These are phyloP conservation scores for Rhingia rostrata DNA, from an alignment of 2,888 invertebrate genomes.

Conservation along the genomic window DNA sequence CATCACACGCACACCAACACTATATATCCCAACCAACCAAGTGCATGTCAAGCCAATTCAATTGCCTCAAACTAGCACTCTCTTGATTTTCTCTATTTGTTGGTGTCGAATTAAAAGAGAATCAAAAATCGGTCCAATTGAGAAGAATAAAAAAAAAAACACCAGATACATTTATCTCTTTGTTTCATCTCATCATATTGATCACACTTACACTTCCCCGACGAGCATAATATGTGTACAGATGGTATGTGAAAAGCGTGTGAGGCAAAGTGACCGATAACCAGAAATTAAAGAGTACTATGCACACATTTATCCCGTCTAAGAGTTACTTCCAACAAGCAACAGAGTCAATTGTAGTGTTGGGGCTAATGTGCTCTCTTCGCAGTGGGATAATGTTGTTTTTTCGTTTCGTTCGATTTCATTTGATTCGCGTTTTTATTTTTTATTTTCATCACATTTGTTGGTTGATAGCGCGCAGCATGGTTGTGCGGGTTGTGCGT, in stretches of 20 bases:
- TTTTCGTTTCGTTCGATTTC: constrained; percentile 4
- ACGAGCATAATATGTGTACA: background rate
- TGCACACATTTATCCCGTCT: background rate
- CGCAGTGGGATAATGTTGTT: background rate
- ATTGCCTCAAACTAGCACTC: background rate
- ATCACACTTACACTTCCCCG: constrained; percentile 29
- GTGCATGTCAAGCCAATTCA: constrained; percentile 5
- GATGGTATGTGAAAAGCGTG: constrained; percentile 23
- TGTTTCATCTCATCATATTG: constrained; percentile 4
- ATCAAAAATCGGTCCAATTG: background rate
- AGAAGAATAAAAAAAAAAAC: background rate
- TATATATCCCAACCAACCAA: background rate
- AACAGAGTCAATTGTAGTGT: background rate
- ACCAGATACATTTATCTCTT: constrained; percentile 2
- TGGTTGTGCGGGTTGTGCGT: background rate
- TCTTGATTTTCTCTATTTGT: background rate
- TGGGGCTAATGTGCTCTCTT: constrained; percentile 7
- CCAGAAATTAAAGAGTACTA: constrained; percentile 26
- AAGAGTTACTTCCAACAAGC: too few relatives aligned
- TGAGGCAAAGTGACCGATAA: constrained; percentile 25
- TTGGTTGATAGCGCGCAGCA: constrained; percentile 34
- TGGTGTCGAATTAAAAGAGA: constrained; percentile 8
- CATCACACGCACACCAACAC: too few relatives aligned
- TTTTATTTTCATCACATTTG: constrained; percentile 59
- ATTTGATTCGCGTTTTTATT: constrained; percentile 56